Percentiles rank a stretch among this genome's conserved stretches.
phyloP scores from a whole-genome alignment of 2,113 vertebrate genomes.

The Peromyscus polionotus region DNA sequence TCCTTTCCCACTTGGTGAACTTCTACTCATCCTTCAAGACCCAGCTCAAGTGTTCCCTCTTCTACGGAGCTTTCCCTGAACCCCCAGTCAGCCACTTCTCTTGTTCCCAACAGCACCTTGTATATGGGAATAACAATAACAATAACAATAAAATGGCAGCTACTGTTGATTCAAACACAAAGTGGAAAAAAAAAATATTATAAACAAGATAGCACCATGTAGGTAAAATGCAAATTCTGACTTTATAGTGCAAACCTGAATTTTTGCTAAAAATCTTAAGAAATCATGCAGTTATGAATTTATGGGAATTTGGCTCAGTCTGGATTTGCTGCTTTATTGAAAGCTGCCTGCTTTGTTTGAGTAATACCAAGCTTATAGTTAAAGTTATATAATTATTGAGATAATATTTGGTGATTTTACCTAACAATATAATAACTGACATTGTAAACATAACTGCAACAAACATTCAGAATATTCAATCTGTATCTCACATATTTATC shows the following conservation, averaged over 20 bases:
- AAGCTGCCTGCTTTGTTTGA: not conserved
- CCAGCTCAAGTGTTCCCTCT: slow-evolving; percentile 85
- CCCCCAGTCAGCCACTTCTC: slow-evolving; percentile 84
- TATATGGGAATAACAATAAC: slow-evolving; percentile 83
- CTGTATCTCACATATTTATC: not conserved
- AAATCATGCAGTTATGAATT: not conserved
- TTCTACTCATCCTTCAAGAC: slow-evolving; percentile 86
- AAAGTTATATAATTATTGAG: not conserved
- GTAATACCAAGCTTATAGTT: no score
- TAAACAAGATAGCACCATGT: not conserved
- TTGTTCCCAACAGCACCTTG: slow-evolving; percentile 85
- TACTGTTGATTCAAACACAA: slow-evolving; percentile 38
- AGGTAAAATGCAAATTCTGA: not conserved
- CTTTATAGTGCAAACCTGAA: not conserved
- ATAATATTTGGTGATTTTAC: not conserved
- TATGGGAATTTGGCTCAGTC: not conserved
- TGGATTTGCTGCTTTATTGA: not conserved
- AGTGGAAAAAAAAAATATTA: not conserved
- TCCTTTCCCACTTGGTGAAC: slow-evolving; percentile 85
- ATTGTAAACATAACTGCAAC: not conserved
- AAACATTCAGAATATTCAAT: not conserved
- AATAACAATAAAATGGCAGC: slow-evolving; percentile 78
- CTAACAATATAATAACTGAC: not conserved
- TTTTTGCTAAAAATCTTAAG: not conserved
- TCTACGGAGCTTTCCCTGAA: slow-evolving; percentile 84